Percentiles rank a stretch among this genome's conserved stretches.
phyloP scores from a whole-genome alignment of 2,113 vertebrate genomes.

The human (Homo sapiens) region GRCh38 chr5:98727001-98727500 shows the following conservation, averaged over 20 bases:
- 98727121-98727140: too few relatives aligned
- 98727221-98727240: not conserved
- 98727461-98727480: not conserved
- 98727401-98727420: not conserved
- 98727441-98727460: not conserved
- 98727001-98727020: not conserved
- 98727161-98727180: too few relatives aligned
- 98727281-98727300: not conserved
- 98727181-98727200: too few relatives aligned
- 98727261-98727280: not conserved
- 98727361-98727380: accelerated
- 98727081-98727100: too few relatives aligned
- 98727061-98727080: not conserved
- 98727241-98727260: not conserved
- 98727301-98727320: not conserved
- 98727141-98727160: too few relatives aligned
- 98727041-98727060: not conserved
- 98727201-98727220: too few relatives aligned
- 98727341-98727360: not conserved
- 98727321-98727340: not conserved
- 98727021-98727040: not conserved
- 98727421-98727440: not conserved
- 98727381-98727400: not conserved
- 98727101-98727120: too few relatives aligned
- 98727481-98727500: not conserved